Evolutionary conservation across 2,888 invertebrate genomes (phyloP).

Genomic region (Lamproptera curius): DNA sequence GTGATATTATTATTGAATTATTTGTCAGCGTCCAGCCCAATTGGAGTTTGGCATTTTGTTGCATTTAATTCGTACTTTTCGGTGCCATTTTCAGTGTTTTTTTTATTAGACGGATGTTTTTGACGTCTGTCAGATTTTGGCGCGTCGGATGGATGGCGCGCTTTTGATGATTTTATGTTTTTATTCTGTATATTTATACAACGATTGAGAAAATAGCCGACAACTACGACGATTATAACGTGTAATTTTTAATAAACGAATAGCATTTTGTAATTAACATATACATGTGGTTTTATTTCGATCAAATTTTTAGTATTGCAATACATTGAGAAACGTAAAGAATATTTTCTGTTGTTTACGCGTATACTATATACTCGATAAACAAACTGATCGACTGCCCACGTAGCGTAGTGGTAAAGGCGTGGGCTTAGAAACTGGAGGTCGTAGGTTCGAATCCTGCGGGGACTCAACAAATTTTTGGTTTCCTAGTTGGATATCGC

Average conservation of each 20-base stretch:
- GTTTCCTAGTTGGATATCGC: no score
- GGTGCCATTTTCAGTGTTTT: constrained; percentile 9
- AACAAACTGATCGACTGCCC: no score
- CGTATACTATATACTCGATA: no score
- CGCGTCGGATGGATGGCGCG: background rate
- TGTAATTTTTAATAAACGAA: constrained; percentile 52
- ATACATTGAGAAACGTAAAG: no score
- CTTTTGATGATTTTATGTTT: constrained; percentile 20
- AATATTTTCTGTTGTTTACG: no score
- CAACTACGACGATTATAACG: constrained; percentile 34
- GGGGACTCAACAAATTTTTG: no score
- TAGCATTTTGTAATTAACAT: constrained; percentile 47
- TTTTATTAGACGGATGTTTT: background rate
- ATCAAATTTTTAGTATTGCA: no score
- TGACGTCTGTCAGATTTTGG: constrained; percentile 5
- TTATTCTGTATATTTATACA: constrained; percentile 30
- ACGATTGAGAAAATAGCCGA: constrained; percentile 34
- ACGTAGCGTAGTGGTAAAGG: no score
- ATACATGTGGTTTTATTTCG: constrained; percentile 31
- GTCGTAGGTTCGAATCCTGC: no score
- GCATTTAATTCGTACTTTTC: constrained; percentile 15
- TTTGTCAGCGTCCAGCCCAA: constrained; percentile 2
- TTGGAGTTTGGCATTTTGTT: constrained; percentile 1
- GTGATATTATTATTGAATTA: constrained; percentile 1
- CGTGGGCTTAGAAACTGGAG: no score